Conservation (phyloP, 2,888 invertebrate genomes). For the Phengaris arion region DNA sequence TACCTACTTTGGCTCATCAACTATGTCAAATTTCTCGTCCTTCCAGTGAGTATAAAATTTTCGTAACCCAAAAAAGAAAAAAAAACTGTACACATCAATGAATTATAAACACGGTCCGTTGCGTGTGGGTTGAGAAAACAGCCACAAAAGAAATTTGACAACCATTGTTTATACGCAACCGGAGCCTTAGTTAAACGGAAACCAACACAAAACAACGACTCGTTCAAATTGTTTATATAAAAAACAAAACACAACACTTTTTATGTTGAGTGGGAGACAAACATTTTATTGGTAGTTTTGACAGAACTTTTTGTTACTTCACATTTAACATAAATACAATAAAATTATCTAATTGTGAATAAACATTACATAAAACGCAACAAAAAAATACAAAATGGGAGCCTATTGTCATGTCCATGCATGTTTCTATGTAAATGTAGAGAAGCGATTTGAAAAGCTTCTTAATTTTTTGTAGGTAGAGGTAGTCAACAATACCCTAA, state of each 20-base stretch:
- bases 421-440: background rate
- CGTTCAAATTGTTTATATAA: background rate
- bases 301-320: background rate
- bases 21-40: background rate
- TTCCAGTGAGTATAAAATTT: background rate
- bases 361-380: background rate
- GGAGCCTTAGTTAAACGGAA: slow-evolving; percentile 5
- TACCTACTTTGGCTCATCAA: no score
- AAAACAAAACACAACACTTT: background rate
- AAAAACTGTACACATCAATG: slow-evolving; percentile 1
- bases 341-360: background rate
- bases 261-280: background rate
- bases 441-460: background rate
- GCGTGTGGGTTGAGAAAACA: slow-evolving; percentile 4
- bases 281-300: background rate
- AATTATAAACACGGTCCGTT: slow-evolving; percentile 7
- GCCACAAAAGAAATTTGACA: slow-evolving; percentile 20
- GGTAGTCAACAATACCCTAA: no score
- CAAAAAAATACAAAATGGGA: background rate
- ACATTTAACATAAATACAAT: background rate
- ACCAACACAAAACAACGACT: slow-evolving; percentile 4
- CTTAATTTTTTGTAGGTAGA: background rate
- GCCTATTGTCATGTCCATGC: background rate
- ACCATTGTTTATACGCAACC: slow-evolving; percentile 17
- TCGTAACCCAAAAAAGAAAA: background rate